Evolutionary conservation across 1,140 invertebrate genomes (phyloP).

Genomic region (Dufourea novaeangliae): DNA sequence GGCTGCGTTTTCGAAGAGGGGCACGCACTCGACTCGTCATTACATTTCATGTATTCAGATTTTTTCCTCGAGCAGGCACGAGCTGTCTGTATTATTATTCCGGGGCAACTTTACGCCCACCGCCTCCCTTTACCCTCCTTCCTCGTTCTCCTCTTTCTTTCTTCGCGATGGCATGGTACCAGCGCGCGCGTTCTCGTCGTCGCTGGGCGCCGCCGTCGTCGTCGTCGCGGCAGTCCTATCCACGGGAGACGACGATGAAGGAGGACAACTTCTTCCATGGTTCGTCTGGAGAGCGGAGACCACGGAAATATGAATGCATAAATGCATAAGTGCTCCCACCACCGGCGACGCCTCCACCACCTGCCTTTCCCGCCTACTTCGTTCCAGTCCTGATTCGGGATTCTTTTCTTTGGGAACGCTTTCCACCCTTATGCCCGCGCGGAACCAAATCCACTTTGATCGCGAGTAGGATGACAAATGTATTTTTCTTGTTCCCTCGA

Average conservation of each 20-base stretch:
- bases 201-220: conserved; percentile 52
- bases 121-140: conserved; percentile 49
- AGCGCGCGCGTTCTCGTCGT: conserved; percentile 30
- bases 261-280: conserved; percentile 67
- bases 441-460: conserved; percentile 19
- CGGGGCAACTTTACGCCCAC: conserved; percentile 79
- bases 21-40: conserved; percentile 74
- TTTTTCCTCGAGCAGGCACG: conserved; percentile 75
- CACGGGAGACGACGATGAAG: conserved; percentile 56
- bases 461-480: conserved; percentile 19
- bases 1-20: conserved; percentile 61
- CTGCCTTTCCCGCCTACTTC: conserved; percentile 60
- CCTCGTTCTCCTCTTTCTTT: conserved; percentile 42
- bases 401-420: conserved; percentile 57
- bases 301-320: conserved; percentile 82
- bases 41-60: conserved; percentile 83
- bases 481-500: neutral
- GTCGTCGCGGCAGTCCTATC: conserved; percentile 59
- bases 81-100: conserved; percentile 82
- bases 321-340: conserved; percentile 81
- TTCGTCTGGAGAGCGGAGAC: conserved; percentile 71
- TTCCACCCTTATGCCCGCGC: conserved; percentile 52
- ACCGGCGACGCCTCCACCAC: conserved; percentile 57
- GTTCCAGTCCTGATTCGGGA: conserved; percentile 55
- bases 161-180: conserved; percentile 39